phyloP scores from a whole-genome alignment of 2,888 invertebrate genomes.

The Panorpa germanica region DNA sequence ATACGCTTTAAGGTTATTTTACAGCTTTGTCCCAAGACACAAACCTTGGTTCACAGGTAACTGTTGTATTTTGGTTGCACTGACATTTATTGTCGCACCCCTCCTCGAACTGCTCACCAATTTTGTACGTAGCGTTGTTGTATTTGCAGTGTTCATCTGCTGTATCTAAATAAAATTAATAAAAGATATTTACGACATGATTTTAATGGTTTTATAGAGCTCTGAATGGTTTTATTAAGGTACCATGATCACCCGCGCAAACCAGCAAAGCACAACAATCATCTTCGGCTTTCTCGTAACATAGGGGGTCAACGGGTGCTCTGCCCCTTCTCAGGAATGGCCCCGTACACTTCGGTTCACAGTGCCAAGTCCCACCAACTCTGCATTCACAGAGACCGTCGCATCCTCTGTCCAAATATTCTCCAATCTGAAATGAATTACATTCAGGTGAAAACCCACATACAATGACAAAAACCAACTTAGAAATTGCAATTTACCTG shows the following conservation, averaged over 20 bases:
- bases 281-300: conserved; percentile 48
- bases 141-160: conserved; percentile 14
- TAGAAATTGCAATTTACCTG: conserved; percentile 23
- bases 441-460: conserved; percentile 5
- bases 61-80: conserved; percentile 51
- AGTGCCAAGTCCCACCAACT: conserved; percentile 44
- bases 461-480: conserved; percentile 7
- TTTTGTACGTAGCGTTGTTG: conserved; percentile 45
- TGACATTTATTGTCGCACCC: conserved; percentile 64
- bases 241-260: conserved; percentile 49
- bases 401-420: conserved; percentile 51
- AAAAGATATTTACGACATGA: neutral
- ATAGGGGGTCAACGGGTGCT: conserved; percentile 45
- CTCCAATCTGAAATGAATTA: conserved; percentile 34
- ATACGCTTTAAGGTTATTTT: conserved; percentile 1
- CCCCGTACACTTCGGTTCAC: conserved; percentile 49
- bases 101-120: conserved; percentile 55
- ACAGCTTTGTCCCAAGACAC: neutral
- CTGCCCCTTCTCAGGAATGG: conserved; percentile 51
- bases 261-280: conserved; percentile 52
- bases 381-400: conserved; percentile 59
- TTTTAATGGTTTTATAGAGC: no score
- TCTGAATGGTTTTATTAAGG: no score
- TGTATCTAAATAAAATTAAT: no score
- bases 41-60: conserved; percentile 53